Conservation (phyloP, 2,797 vertebrate species). For the Paratrypauchen microcephalus region DNA sequence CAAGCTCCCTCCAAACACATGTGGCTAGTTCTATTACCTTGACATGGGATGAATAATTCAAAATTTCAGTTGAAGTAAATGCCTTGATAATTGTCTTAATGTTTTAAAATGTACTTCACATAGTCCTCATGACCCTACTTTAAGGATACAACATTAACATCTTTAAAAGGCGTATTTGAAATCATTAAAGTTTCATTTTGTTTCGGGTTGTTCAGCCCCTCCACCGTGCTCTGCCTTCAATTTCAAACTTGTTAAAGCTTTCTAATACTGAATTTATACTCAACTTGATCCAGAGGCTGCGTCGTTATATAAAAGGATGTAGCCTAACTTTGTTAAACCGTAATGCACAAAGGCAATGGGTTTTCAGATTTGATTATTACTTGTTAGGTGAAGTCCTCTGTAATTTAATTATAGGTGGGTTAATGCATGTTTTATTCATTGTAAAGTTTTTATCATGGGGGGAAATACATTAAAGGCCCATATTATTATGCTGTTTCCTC, state of each 20-base stretch:
- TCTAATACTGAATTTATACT: slow-evolving; percentile 8
- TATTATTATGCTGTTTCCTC: no score
- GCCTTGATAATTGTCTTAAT: background rate
- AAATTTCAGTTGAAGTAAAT: background rate
- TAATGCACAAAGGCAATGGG: background rate
- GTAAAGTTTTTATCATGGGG: background rate
- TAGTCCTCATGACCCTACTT: background rate
- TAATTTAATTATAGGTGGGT: background rate
- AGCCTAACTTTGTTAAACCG: background rate
- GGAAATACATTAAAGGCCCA: no score
- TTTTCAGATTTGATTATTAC: background rate
- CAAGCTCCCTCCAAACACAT: slow-evolving; percentile 11
- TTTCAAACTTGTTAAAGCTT: slow-evolving; percentile 1
- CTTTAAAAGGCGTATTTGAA: slow-evolving; percentile 16
- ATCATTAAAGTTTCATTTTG: slow-evolving; percentile 43
- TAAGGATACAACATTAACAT: slow-evolving; percentile 16
- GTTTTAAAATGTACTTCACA: background rate
- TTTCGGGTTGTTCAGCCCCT: slow-evolving; percentile 1
- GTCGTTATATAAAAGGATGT: background rate
- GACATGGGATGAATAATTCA: slow-evolving; percentile 24
- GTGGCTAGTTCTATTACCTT: background rate
- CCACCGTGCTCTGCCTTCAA: background rate
- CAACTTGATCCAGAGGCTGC: background rate
- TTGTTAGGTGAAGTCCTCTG: background rate
- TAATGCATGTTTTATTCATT: slow-evolving; percentile 7